Evolutionary conservation across 35 echinoderm and acorn worm species (phyloP).

Genomic region (Diadema setosum): DNA sequence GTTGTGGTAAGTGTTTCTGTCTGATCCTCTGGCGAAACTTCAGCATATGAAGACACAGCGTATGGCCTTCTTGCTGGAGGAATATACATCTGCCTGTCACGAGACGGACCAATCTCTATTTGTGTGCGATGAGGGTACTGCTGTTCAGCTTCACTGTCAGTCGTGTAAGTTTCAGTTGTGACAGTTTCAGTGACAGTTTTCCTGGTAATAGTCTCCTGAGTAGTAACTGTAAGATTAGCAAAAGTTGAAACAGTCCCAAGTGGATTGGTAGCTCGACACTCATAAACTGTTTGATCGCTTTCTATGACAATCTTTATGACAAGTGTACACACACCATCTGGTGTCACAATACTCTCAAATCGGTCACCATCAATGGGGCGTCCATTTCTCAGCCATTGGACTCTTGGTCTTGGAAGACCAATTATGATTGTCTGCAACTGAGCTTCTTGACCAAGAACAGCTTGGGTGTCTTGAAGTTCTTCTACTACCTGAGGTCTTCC

Average conservation of each 20-base stretch:
- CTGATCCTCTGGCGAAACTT: slow-evolving; percentile 3
- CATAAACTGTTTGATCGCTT: slow-evolving; percentile 89
- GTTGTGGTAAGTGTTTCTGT: slow-evolving; percentile 12
- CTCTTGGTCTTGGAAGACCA: slow-evolving; percentile 65
- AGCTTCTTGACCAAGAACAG: slow-evolving; percentile 24
- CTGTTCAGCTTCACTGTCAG: neutral
- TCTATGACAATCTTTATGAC: slow-evolving; percentile 70
- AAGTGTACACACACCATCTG: slow-evolving; percentile 78
- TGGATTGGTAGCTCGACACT: slow-evolving; percentile 86
- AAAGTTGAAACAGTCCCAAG: slow-evolving; percentile 82
- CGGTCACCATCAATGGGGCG: slow-evolving; percentile 59
- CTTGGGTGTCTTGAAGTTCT: slow-evolving; percentile 30
- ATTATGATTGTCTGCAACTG: slow-evolving; percentile 64
- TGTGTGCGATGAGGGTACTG: neutral
- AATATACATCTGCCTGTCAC: neutral
- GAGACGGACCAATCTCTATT: slow-evolving; percentile 11
- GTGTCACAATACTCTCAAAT: slow-evolving; percentile 46
- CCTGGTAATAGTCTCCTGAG: neutral
- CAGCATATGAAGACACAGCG: neutral
- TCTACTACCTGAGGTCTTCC: slow-evolving; percentile 32
- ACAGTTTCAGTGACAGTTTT: slow-evolving; percentile 45
- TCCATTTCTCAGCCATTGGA: slow-evolving; percentile 82
- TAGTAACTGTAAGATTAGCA: slow-evolving; percentile 53
- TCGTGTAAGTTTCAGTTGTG: neutral
- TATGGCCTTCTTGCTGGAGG: neutral